Percentiles rank a stretch among this genome's conserved stretches.
Evolutionary conservation across 2,888 invertebrate species (phyloP).

Genomic region (Tolmerus cingulatus): DNA sequence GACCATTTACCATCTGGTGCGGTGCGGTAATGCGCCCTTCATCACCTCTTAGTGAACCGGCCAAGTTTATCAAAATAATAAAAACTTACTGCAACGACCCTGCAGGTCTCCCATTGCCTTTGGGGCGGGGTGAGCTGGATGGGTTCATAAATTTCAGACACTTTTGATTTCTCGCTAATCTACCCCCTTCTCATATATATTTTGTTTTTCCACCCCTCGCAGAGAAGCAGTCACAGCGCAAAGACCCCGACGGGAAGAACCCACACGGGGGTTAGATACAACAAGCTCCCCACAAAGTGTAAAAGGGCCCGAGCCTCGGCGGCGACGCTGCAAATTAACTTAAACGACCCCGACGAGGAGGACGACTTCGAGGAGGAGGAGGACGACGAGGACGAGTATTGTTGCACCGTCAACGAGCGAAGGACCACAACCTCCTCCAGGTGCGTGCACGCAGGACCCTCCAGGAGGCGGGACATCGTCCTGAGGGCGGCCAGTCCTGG

Average conservation of each 20-base stretch:
- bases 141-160: slow-evolving; percentile 11
- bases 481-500: not conserved
- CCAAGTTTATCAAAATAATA: slow-evolving; percentile 31
- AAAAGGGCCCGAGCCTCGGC: slow-evolving; percentile 49
- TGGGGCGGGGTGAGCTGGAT: not conserved
- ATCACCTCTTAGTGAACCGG: slow-evolving; percentile 9
- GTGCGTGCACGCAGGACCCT: not conserved
- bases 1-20: slow-evolving; percentile 36
- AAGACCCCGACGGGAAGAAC: slow-evolving; percentile 32
- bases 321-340: slow-evolving; percentile 32
- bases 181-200: not conserved
- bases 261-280: slow-evolving; percentile 59
- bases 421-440: not conserved
- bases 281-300: slow-evolving; percentile 56
- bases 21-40: slow-evolving; percentile 29
- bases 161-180: slow-evolving; percentile 1
- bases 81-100: slow-evolving; percentile 11
- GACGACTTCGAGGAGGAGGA: not conserved
- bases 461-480: not conserved
- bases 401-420: not conserved
- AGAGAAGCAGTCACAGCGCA: slow-evolving; percentile 56
- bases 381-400: not conserved
- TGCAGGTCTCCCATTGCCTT: not conserved
- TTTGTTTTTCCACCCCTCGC: slow-evolving; percentile 37
- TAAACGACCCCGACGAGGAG: slow-evolving; percentile 32